These are phyloP conservation scores for Falco rusticolus DNA, from an alignment of 2,797 vertebrate species.

Conservation along the genomic window DNA sequence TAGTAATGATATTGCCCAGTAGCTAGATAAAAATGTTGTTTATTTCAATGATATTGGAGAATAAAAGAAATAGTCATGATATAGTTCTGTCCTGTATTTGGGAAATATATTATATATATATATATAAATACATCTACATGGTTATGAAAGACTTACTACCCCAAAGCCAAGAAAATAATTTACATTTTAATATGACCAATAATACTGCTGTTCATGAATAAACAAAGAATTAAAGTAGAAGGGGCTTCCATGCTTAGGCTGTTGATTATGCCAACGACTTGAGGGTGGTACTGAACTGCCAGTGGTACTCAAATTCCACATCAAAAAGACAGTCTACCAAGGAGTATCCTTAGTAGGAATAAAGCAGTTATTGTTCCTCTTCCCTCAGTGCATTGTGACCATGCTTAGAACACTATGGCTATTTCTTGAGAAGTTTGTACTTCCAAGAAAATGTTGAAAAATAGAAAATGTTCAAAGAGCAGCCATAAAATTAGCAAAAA, in stretches of 20 bases:
- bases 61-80: neutral
- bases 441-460: neutral
- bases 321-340: neutral
- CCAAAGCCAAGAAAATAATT: neutral
- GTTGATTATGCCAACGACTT: neutral
- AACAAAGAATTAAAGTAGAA: neutral
- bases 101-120: neutral
- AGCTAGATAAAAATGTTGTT: neutral
- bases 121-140: neutral
- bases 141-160: neutral
- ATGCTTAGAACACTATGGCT: neutral
- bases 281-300: neutral
- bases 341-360: rapidly evolving
- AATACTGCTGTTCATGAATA: neutral
- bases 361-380: neutral
- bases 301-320: neutral
- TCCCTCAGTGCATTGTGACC: neutral
- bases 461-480: neutral
- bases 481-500: neutral
- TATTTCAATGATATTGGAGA: neutral
- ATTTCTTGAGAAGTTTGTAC: neutral
- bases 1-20: neutral
- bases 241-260: neutral
- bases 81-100: neutral
- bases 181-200: neutral